Evolutionary conservation across 2,888 invertebrate species (phyloP).

Genomic region (Syrphus vitripennis): DNA sequence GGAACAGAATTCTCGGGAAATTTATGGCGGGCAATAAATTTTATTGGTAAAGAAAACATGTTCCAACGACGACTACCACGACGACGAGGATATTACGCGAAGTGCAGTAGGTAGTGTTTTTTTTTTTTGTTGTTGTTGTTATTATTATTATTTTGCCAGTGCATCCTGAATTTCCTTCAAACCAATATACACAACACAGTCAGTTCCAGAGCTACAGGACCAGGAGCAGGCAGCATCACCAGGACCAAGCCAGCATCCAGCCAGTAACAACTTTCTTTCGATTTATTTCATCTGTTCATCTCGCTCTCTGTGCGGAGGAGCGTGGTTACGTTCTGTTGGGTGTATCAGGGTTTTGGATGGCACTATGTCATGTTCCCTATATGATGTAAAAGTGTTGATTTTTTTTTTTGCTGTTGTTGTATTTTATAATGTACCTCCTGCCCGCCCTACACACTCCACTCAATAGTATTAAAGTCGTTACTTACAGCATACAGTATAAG

Average conservation of each 20-base stretch:
- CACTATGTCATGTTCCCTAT: constrained; percentile 32
- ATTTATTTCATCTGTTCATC: constrained; percentile 65
- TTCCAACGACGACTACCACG: constrained; percentile 61
- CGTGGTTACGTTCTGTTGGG: neutral
- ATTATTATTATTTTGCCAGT: constrained; percentile 12
- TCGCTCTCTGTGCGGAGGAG: neutral
- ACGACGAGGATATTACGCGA: constrained; percentile 65
- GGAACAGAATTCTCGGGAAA: constrained; percentile 41
- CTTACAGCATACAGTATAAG: constrained; percentile 26
- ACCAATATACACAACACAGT: too few species aligned
- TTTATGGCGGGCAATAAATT: constrained; percentile 67
- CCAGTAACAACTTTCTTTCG: constrained; percentile 57
- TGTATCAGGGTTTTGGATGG: constrained; percentile 39
- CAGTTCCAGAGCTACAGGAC: neutral
- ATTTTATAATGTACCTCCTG: constrained; percentile 33
- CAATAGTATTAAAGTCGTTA: constrained; percentile 42
- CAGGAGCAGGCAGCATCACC: neutral
- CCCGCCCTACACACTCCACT: neutral
- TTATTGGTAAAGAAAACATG: constrained; percentile 70
- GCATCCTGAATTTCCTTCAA: constrained; percentile 35
- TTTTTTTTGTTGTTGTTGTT: constrained; percentile 27
- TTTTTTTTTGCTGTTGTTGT: constrained; percentile 19
- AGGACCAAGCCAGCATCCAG: neutral
- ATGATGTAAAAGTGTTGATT: constrained; percentile 43
- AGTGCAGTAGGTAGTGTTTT: constrained; percentile 51